phyloP scores from a whole-genome alignment of 2,888 invertebrate genomes.

The Gandaritis pyraliata region DNA sequence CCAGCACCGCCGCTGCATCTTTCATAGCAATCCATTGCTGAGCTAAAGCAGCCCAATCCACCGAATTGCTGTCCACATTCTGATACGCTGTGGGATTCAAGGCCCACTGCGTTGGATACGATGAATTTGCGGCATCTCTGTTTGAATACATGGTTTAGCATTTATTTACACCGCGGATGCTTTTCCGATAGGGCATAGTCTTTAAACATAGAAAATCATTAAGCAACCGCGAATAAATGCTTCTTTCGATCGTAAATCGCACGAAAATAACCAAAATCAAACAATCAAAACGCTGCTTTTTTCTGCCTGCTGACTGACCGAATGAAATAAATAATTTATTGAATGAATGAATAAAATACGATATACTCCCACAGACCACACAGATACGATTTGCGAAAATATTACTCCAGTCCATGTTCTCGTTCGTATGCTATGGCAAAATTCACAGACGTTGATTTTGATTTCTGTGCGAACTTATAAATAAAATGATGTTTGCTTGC shows the following conservation, averaged over 20 bases:
- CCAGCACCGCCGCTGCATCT: slow-evolving; percentile 86
- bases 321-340: not conserved
- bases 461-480: no score
- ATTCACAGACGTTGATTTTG: no score
- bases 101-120: slow-evolving; percentile 91
- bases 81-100: slow-evolving; percentile 92
- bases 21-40: slow-evolving; percentile 99
- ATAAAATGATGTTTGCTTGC: no score
- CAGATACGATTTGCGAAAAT: no score
- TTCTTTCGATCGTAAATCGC: slow-evolving; percentile 2
- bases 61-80: slow-evolving; percentile 92
- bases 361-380: no score
- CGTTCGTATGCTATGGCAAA: no score
- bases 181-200: slow-evolving; percentile 29
- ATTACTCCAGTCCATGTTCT: no score
- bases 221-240: not conserved
- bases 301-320: not conserved
- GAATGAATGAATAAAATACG: no score
- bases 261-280: slow-evolving; percentile 14
- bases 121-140: slow-evolving; percentile 85
- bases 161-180: slow-evolving; percentile 27
- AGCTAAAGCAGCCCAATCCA: slow-evolving; percentile 98
- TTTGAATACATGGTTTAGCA: slow-evolving; percentile 78
- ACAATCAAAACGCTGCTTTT: slow-evolving; percentile 19
- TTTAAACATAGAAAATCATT: not conserved